A percentile compares a stretch with the other conserved stretches of the same genome.
Evolutionary conservation across 2,888 invertebrate genomes (phyloP).

Genomic region (Amorpha juglandis): DNA sequence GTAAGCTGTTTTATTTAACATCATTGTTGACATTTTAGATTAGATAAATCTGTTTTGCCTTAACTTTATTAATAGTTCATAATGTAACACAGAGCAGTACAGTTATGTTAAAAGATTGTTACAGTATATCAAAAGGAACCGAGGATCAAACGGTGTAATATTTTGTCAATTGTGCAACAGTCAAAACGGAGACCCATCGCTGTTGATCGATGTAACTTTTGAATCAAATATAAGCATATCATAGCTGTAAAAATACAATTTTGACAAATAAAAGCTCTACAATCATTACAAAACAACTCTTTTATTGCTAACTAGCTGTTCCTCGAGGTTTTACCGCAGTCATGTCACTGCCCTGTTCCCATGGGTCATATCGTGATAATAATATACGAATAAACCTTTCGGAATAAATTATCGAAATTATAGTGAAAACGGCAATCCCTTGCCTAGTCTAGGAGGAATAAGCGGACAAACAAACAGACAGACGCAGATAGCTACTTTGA

Average conservation of each 20-base stretch:
- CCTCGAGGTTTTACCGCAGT: too few species aligned
- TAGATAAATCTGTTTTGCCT: conserved; percentile 83
- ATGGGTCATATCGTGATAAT: too few species aligned
- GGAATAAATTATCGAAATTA: too few species aligned
- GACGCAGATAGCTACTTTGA: too few species aligned
- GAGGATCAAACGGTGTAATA: conserved; percentile 71
- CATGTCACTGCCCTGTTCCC: too few species aligned
- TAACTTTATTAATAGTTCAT: conserved; percentile 80
- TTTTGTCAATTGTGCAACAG: conserved; percentile 81
- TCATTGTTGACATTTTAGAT: conserved; percentile 83
- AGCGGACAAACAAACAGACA: too few species aligned
- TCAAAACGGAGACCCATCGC: conserved; percentile 74
- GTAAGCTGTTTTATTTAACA: conserved; percentile 82
- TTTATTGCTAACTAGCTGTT: conserved; percentile 50
- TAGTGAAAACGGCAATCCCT: too few species aligned
- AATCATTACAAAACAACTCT: conserved; percentile 78
- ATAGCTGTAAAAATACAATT: conserved; percentile 95
- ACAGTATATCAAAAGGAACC: conserved; percentile 70
- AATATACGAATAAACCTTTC: too few species aligned
- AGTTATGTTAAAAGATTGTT: conserved; percentile 73
- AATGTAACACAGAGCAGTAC: conserved; percentile 78
- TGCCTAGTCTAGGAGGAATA: too few species aligned
- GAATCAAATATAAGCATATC: conserved; percentile 95
- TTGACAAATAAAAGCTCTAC: conserved; percentile 92
- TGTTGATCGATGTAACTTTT: conserved; percentile 86